Evolutionary conservation across 2,797 vertebrate species (phyloP).

Genomic region (Hozukius guyotensis): DNA sequence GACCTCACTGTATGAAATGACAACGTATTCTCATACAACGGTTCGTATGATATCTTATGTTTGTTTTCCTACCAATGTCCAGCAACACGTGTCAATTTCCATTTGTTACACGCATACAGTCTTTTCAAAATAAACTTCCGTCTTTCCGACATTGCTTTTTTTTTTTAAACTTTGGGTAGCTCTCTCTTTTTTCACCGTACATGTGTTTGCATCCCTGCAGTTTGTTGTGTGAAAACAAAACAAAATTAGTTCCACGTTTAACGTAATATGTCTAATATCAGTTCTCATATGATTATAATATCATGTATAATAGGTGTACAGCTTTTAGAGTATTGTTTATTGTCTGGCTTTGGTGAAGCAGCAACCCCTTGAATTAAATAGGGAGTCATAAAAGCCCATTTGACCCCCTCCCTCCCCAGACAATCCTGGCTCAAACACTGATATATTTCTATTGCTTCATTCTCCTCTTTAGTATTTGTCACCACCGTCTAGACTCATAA

Average conservation of each 20-base stretch:
- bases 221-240: neutral
- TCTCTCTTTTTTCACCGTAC: too few relatives aligned
- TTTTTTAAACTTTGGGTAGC: too few relatives aligned
- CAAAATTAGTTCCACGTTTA: neutral
- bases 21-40: too few relatives aligned
- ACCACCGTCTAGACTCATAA: slow-evolving; percentile 19
- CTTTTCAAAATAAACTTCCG: accelerated
- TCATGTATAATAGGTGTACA: neutral
- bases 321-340: neutral
- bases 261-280: neutral
- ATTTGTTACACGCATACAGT: too few relatives aligned
- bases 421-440: neutral
- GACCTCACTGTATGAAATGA: too few relatives aligned
- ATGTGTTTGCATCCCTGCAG: too few relatives aligned
- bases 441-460: slow-evolving; percentile 30
- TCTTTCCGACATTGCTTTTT: accelerated
- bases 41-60: too few relatives aligned
- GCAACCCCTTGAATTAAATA: neutral
- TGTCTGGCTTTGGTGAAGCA: neutral
- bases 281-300: neutral
- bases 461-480: slow-evolving; percentile 27
- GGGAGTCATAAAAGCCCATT: neutral
- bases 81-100: accelerated
- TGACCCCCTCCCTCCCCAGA: neutral
- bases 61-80: too few relatives aligned